Base-by-base conservation (phyloP, 2,113 vertebrate species). In the Trogon surrucura region DNA sequence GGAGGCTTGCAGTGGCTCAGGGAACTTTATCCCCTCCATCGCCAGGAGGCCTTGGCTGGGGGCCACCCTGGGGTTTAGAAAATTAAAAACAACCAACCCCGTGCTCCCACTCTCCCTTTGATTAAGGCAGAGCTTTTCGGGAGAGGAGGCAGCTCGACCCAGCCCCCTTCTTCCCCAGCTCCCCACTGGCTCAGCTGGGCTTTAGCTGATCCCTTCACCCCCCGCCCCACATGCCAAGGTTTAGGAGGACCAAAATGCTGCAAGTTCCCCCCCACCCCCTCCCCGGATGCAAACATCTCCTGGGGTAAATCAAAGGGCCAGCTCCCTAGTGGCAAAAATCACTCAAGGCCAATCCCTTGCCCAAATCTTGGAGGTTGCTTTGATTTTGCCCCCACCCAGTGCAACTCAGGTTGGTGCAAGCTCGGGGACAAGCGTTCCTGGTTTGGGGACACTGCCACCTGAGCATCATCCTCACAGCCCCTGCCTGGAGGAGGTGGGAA, bases 21-120 rank as follows among this genome's bases (percentile, higher is more conserved):
- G 91, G 96, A 95, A 96, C 96, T 97, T 97, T 96, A 97, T 94
- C 95, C 96, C 95, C 80, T 96, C 84, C 79, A 65, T 87, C 41
- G 87, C 85, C 67, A 50, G 74, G 89, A 94, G 93, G 91, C 94
- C 91, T 94, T 96, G 95, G 97, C 94, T 80, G 56, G 85, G 78
- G 94, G 96, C 96, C 96, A 85, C 80, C 62, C 91, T 41, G 62
- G 93, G 96, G 66, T 77, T 95, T 88, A 71, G 95, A 41, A 93
- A 94, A 92, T 80, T 74, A 82, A 79, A 96, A 94, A 26, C 95
- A 90, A 85, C 87, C 89, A 81, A 74, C 89, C 91, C 53, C 56
- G 67, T 73, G 72, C 77, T 73, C 41, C 80, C 2, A 44, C 57
- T 78, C 74, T 65, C 62, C 74, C 75, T 85, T 95, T 84, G 73